Evolutionary conservation across 2,888 invertebrate genomes (phyloP).

Genomic region (Diploptera punctata): DNA sequence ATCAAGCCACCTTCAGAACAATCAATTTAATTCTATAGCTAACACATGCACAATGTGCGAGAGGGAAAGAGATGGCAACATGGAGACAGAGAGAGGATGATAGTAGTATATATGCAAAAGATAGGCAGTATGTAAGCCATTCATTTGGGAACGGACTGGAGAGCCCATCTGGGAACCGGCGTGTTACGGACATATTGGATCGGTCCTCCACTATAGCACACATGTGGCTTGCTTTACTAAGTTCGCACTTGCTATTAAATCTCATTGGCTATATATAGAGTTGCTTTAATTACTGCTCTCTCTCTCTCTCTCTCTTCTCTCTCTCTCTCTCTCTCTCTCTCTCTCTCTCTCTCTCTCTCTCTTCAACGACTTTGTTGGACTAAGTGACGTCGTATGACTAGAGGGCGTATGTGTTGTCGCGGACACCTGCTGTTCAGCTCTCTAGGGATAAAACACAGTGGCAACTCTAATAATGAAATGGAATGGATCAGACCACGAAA

Average conservation of each 20-base stretch:
- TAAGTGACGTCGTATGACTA: neutral
- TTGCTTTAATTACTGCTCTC: slow-evolving; percentile 11
- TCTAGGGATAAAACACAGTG: neutral
- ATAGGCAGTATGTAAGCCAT: slow-evolving; percentile 28
- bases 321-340: too few relatives aligned
- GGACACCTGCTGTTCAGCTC: slow-evolving; percentile 8
- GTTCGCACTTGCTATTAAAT: slow-evolving; percentile 11
- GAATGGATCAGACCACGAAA: neutral
- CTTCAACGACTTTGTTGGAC: slow-evolving; percentile 16
- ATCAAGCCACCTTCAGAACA: slow-evolving; percentile 27
- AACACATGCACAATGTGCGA: slow-evolving; percentile 3
- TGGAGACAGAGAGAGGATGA: neutral
- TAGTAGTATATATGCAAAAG: slow-evolving; percentile 21
- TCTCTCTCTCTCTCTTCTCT: too few relatives aligned
- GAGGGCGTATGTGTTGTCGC: neutral
- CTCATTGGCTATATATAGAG: slow-evolving; percentile 25
- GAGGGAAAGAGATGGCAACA: too few relatives aligned
- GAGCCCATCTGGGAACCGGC: slow-evolving; percentile 34
- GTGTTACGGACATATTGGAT: slow-evolving; percentile 33
- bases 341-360: too few relatives aligned
- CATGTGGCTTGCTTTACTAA: slow-evolving; percentile 35
- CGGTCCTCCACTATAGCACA: slow-evolving; percentile 31
- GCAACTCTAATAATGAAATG: slow-evolving; percentile 8
- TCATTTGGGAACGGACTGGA: slow-evolving; percentile 14
- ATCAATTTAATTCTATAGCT: slow-evolving; percentile 18